phyloP scores from a whole-genome alignment of 1,140 invertebrate species.

The Pteromalus puparum region DNA sequence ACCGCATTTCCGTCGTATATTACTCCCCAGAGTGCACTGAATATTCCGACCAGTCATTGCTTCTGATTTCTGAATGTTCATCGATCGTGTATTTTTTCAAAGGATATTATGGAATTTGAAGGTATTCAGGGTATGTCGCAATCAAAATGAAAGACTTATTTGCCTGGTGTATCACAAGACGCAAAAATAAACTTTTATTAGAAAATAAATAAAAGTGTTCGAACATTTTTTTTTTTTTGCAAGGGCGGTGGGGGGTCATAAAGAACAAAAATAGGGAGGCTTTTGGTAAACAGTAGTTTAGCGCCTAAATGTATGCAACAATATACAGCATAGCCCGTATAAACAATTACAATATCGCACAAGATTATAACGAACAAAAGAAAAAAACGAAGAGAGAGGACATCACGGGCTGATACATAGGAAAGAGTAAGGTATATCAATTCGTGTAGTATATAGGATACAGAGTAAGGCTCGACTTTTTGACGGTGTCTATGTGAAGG shows the following conservation, averaged over 20 bases:
- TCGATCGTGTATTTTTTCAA: no score
- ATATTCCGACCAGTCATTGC: background rate
- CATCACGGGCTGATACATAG: no score
- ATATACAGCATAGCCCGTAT: no score
- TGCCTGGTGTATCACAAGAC: conserved; percentile 67
- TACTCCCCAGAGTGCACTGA: background rate
- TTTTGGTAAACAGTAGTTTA: background rate
- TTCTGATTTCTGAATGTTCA: no score
- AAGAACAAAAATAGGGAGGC: background rate
- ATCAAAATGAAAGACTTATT: conserved; percentile 41
- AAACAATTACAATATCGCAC: no score
- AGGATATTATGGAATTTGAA: no score
- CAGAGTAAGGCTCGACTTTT: no score
- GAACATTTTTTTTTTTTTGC: background rate
- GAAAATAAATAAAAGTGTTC: conserved; percentile 72
- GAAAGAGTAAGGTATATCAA: no score
- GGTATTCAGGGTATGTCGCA: background rate
- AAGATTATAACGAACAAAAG: no score
- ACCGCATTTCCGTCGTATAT: background rate
- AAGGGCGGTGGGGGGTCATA: background rate
- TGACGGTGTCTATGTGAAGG: background rate
- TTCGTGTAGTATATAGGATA: no score
- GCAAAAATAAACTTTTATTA: conserved; percentile 72
- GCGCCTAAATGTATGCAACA: background rate
- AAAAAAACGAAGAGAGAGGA: no score